Conservation (phyloP, 2,113 vertebrate species). For the Vulpes ferrilata region DNA sequence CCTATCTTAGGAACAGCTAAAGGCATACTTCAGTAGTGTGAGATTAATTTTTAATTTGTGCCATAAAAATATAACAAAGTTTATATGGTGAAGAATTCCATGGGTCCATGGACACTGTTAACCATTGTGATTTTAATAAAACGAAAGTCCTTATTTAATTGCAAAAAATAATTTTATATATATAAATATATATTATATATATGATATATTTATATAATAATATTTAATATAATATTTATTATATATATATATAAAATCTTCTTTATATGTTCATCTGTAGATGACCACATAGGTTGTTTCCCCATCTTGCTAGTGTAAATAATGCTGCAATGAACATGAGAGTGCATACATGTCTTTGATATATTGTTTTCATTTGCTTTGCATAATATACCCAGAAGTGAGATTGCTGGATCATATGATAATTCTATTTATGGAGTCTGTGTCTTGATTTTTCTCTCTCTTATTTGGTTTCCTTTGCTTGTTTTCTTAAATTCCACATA, state of each 20-base stretch:
- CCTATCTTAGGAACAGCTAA: background rate
- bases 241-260: background rate
- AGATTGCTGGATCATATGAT: background rate
- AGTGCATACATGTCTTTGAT: background rate
- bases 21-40: background rate
- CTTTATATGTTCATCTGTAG: background rate
- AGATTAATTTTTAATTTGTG: slow-evolving; percentile 35
- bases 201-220: background rate
- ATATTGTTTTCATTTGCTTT: background rate
- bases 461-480: background rate
- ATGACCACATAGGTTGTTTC: background rate
- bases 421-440: background rate
- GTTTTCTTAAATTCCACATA: background rate
- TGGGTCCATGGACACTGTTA: background rate
- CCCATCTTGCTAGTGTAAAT: background rate
- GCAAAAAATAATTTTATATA: too few relatives aligned
- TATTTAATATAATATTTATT: too few relatives aligned
- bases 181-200: background rate
- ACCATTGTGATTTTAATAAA: slow-evolving; percentile 4
- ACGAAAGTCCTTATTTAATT: background rate
- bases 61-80: background rate
- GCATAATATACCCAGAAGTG: background rate
- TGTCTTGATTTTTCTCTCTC: background rate
- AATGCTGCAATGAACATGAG: background rate
- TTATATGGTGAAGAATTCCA: background rate